phyloP scores from a whole-genome alignment of 2,113 vertebrate species.

The Rhinopomastus cyanomelas region DNA sequence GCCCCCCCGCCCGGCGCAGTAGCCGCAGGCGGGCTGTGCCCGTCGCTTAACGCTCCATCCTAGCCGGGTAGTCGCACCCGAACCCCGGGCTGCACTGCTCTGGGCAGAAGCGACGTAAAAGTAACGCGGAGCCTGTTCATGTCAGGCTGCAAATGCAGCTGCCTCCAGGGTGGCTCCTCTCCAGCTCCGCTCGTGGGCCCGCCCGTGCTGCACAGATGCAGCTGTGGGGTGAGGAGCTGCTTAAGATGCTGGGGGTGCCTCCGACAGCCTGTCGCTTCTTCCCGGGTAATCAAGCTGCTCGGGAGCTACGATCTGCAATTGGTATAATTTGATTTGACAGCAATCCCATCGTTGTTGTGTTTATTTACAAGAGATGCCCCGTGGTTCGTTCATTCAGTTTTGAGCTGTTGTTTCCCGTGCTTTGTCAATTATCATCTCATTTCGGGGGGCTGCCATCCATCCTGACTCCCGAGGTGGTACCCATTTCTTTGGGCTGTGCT shows the following conservation, averaged over 20 bases:
- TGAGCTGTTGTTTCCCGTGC: background rate
- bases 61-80: rapidly evolving
- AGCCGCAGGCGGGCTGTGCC: background rate
- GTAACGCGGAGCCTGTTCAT: rapidly evolving
- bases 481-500: too few relatives aligned
- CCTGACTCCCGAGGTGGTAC: background rate
- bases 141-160: rapidly evolving
- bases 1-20: background rate
- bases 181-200: background rate
- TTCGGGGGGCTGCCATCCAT: background rate
- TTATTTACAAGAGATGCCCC: constrained; percentile 29
- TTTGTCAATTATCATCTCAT: background rate
- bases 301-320: background rate
- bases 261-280: background rate
- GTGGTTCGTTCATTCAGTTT: background rate
- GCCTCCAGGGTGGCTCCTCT: rapidly evolving
- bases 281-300: background rate
- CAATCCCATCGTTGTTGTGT: background rate
- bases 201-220: background rate
- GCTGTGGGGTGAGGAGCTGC: background rate
- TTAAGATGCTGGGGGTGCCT: background rate
- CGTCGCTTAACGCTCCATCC: background rate
- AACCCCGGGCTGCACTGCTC: rapidly evolving
- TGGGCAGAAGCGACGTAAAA: rapidly evolving
- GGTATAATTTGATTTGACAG: constrained; percentile 28